Base-by-base conservation (phyloP, 2,113 vertebrate genomes). In the Colinus virginianus region DNA sequence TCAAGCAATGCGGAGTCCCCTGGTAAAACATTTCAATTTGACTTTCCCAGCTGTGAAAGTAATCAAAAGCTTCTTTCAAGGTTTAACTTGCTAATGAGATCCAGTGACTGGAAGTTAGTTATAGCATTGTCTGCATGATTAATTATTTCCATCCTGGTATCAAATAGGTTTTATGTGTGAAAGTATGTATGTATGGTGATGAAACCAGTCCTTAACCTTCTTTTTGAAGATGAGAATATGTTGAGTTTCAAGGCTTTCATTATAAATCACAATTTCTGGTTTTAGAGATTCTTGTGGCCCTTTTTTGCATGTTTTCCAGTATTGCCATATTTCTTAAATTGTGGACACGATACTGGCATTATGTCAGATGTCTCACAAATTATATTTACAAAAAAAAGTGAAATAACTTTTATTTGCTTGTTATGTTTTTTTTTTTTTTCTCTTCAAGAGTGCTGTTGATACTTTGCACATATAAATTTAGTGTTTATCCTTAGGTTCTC, bases 51-150 rank as follows among this genome's bases (percentile, higher is more conserved):
- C 92, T 91, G 90, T 40, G 53, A 88, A 95, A 88, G 90, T 86
- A 96, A 96, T 95, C 88, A 96, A 95, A 96, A 94, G 64, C 90
- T 90, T 90, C 72, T 96, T 94, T 95, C 83, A 96, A 91, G 82
- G 93, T 93, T 95, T 96, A 93, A 84, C 90, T 94, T 88, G 90
- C 76, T 96, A 96, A 96, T 95, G 88, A 96, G 90, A 90, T 88
- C 93, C 93, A 91, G 93, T 84, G 90, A 28, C 83, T 94, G 83
- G 68, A 95, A 90, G 90, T 94, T 96, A 94, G 92, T 95, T 94
- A 75, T 88, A 69, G 68, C 46, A 80, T 94, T 96, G 94, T 93
- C 56, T 91, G 72, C 83, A 61, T 16, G 76, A 93, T 96, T 96
- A 96, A 95, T 93, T 95, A n/a, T 94, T 96, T 96, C 83, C 66